Base-by-base conservation (phyloP, 2,113 vertebrate species). In the Apodemus speciosus region DNA sequence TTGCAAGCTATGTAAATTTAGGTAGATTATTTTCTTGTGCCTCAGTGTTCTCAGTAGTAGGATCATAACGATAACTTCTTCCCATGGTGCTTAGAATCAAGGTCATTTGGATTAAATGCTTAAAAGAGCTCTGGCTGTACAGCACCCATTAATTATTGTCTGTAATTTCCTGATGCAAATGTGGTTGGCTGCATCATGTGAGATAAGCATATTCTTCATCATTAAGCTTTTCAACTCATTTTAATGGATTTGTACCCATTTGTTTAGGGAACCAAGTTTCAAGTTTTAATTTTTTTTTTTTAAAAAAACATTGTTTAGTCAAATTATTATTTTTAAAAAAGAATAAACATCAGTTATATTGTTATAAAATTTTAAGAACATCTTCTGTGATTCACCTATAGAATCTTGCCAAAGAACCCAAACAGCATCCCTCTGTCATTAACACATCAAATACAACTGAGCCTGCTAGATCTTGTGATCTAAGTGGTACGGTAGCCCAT, bases 141-240 rank as follows among this genome's bases (percentile, higher is more conserved):
- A 20, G 38, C 27, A 69, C n/a, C 73, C 40, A 73, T 14, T 80
- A 62, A 85, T 6, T 58, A 27, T 80, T 89, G 46, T 5, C 20
- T 62, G 20, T 68, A 88, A 21, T 85, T 95, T 92, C 20, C 56
- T n/a, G 27, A 87, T 87, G 32, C 46, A 77, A 56, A 51, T 83
- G 38, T 58, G 32, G 21, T 83, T 87, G 89, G 16, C 89, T 89
- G 75, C 38, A 62, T 89, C 58, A 76, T 62, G 23, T 89, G 43
- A 89, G n/a, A 64, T n/a, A 71, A 76, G 10, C 9, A 20, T 85
- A n/a, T 71, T 84, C 73, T 32, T 16, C 1, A 72, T 68, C 35
- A 49, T 90, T 94, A 72, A 87, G 30, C 43, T 72, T 87, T 94
- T 43, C 40, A 84, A n/a, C 71, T 20, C 35, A 53, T 38, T 72